Conservation (phyloP, 2,888 invertebrate species). For the Hemistola chrysoprasaria region DNA sequence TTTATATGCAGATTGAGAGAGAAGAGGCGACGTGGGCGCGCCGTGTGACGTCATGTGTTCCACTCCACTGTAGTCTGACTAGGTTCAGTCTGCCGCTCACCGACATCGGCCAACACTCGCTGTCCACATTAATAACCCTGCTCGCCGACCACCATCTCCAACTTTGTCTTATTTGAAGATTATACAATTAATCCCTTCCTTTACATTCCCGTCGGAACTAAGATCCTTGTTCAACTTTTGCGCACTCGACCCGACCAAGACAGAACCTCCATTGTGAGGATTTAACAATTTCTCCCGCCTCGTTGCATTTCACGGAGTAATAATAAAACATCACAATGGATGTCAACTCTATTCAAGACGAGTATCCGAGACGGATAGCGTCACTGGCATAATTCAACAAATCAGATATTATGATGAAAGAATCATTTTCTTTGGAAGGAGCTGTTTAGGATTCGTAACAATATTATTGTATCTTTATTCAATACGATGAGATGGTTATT, state of each 20-base stretch:
- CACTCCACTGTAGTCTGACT: no score
- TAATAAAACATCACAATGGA: constrained; percentile 80
- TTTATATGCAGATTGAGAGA: constrained; percentile 80
- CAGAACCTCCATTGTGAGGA: constrained; percentile 72
- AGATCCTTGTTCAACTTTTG: constrained; percentile 72
- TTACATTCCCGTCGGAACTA: constrained; percentile 59
- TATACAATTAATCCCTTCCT: constrained; percentile 64
- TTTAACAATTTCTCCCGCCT: constrained; percentile 76
- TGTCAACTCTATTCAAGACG: constrained; percentile 78
- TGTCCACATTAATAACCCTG: constrained; percentile 54
- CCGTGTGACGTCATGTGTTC: constrained; percentile 54
- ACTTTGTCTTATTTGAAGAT: constrained; percentile 61
- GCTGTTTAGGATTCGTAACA: constrained; percentile 48
- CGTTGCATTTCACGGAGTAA: constrained; percentile 74
- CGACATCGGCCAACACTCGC: constrained; percentile 30
- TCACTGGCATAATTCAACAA: constrained; percentile 69
- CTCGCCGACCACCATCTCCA: constrained; percentile 51
- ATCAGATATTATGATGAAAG: constrained; percentile 64
- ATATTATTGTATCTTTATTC: constrained; percentile 40
- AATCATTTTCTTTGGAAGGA: constrained; percentile 53
- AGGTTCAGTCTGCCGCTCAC: no score
- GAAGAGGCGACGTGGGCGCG: constrained; percentile 53
- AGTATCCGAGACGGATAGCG: constrained; percentile 71
- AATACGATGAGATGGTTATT: constrained; percentile 34
- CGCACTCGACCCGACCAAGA: constrained; percentile 73